Base-by-base conservation (phyloP, 2,888 invertebrate genomes). In the Heliconius cydno region DNA sequence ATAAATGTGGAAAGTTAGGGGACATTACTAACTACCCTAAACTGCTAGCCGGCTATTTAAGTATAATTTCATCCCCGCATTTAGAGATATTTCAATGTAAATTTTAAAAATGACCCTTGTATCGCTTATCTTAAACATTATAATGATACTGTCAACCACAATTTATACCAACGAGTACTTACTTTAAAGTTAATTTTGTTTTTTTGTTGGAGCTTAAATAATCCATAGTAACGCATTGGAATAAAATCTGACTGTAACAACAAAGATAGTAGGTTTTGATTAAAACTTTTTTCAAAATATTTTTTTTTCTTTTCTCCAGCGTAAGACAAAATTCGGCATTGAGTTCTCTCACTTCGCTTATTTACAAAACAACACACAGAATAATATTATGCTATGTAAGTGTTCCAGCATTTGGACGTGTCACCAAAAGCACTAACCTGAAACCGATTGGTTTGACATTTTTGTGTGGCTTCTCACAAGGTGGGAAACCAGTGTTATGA, bases 1-100 rank as follows among this genome's bases (percentile, higher is more conserved):
- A 91, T 91, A 89, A 92, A 92, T 92, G 91, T 87, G 90, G 86
- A 92, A 92, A 92, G 88, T 93, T 86, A 76, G 73, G 83, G 79
- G 68, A 75, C 82, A 80, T 77, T 80, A 83, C 88, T 90, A 91
- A 90, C 91, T 90, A 91, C 89, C 88, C 88, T 86, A 87, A 90
- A 89, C 87, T 90, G 90, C 86, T 87, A 86, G 87, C 89, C 86
- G 87, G 86, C 87, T 91, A 88, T 87, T 87, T 87, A 91, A 90
- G 89, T 89, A 89, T 89, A 90, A 89, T 90, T 88, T 89, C n/a
- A 89, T 90, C 89, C 83, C 86, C 86, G 86, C 86, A 86, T 88
- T 86, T 84, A 81, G 84, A 84, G 83, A 68, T 84, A 79, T 88
- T 86, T 86, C 84, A 84, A 88, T 88, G 88, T 85, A 88, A 89